Evolutionary conservation across 2,113 vertebrate genomes (phyloP), one percentile per base, ranked within the genome.

Genomic region (Candoia aspera): DNA sequence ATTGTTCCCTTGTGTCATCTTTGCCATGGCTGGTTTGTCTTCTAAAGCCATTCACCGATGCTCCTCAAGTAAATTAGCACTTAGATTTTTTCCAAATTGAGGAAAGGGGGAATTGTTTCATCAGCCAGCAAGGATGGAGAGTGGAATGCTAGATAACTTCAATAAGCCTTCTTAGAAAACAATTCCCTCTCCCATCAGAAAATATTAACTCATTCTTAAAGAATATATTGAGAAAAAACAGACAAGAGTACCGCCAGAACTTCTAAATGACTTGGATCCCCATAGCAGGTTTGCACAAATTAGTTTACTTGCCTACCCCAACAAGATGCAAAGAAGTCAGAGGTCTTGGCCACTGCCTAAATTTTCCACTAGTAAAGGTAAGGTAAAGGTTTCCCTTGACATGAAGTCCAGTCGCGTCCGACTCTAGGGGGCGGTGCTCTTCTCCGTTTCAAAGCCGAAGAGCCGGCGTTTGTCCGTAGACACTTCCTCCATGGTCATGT

Each of bases 141-240:
- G 59, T 21, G 94, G 59, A 90, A 85, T 90, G 89, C 29, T 55
- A 94, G 92, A 37, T 53, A 33, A 12, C 84, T 58, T 9, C 33
- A 84, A 64, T n/a, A 49, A 89, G 53, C 3, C 93, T 37, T 42
- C 37, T 55, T 53, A 42, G 83, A 59, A 8, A n/a, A 6, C 0
- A 26, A 15, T 9, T 64, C 37, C 92, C 92, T 26, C 37, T 2
- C n/a, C 13, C 55, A 60, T 23, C 84, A 11, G 6, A 49, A 68
- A 55, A 42, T 89, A 92, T 84, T 73, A 79, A 91, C 87, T 46
- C 33, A 29, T 29, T 11, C 11, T 29, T 29, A 53, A 29, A 53
- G 26, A 33, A 42, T 62, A 55, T 0, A 55, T 15, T 49, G 49
- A 73, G 94, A 85, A 26, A 85, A 49, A 33, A 0, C 21, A 54